A percentile compares a stretch with the other conserved stretches of the same genome.
phyloP scores from a whole-genome alignment of 2,888 invertebrate species.

The Zygogramma bicolorata region DNA sequence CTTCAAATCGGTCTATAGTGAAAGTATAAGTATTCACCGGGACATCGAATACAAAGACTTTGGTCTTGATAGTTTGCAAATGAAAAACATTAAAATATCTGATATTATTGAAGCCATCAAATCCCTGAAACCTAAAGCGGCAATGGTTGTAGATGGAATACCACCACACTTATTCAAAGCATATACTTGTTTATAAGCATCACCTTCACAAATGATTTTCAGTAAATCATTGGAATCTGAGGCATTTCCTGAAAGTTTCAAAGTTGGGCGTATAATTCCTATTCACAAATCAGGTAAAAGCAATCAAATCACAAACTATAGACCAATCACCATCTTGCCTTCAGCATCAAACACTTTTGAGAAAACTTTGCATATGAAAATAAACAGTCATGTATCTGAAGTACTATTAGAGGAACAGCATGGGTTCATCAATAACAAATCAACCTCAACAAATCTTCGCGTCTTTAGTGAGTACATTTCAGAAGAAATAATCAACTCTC shows the following conservation, averaged over 20 bases:
- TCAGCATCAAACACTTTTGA: conserved; percentile 5
- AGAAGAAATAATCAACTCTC: conserved; percentile 6
- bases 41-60: neutral
- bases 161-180: neutral
- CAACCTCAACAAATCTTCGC: conserved; percentile 7
- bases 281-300: conserved; percentile 8
- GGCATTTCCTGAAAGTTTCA: neutral
- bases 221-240: neutral
- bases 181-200: neutral
- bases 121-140: neutral
- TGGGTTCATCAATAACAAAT: conserved; percentile 11
- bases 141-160: neutral
- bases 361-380: neutral
- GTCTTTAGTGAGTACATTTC: neutral
- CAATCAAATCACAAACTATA: conserved; percentile 1
- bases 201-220: neutral
- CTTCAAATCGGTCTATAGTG: neutral
- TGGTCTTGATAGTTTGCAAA: neutral
- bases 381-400: neutral
- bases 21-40: neutral
- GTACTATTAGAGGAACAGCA: neutral
- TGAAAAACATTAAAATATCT: neutral
- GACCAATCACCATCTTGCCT: neutral
- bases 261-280: conserved; percentile 8
- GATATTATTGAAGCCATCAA: neutral